Base-by-base conservation (phyloP, 2,888 invertebrate genomes). In the Cosmorhoe ocellata region DNA sequence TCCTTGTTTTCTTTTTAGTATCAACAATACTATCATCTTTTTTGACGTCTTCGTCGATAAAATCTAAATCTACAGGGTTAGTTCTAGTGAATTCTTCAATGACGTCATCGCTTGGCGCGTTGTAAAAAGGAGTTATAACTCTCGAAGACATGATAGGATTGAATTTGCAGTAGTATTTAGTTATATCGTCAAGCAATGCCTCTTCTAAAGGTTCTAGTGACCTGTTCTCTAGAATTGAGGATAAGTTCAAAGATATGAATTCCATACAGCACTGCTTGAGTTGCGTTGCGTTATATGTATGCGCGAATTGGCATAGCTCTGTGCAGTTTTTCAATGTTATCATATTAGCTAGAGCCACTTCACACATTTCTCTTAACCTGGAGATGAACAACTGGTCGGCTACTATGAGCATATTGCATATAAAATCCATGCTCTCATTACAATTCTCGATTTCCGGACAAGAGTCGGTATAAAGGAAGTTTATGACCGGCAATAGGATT, bases 301-400 rank as follows among this genome's bases (percentile, higher is more conserved):
- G 91, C 0, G 96, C 93, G 67, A 97, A 93, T 66, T 95, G 93
- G 47, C 97, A 84, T 51, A 97, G 86, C 64, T 96, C 95, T 0
- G 93, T 91, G 49, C 93, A 95, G 80, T 96, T 97, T 69, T 93
- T 94, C 49, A 97, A 81, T 0, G 93, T 94, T 1, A 97, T 84
- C 47, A 93, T 81, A 51, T 92, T 91, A 0, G 93, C 90, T 26
- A 96, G 76, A 0, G 93, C 84, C 1, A 92, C 83, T 76, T 95
- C 95, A 79, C 95, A 94, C 79, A 94, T 91, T 74, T 94, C 93
- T 60, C 94, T 92, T 7, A 97, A 85, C 8, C 94, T 82, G 1
- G 90, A 85, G 4, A 96, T 92, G 58, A 97, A 93, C 26, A 96
- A 91, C 68, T 97, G 96, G 75, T 97, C 97, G 14, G 96, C 94